Conservation (phyloP, 2,113 vertebrate species). For the Oreochromis niloticus region DNA sequence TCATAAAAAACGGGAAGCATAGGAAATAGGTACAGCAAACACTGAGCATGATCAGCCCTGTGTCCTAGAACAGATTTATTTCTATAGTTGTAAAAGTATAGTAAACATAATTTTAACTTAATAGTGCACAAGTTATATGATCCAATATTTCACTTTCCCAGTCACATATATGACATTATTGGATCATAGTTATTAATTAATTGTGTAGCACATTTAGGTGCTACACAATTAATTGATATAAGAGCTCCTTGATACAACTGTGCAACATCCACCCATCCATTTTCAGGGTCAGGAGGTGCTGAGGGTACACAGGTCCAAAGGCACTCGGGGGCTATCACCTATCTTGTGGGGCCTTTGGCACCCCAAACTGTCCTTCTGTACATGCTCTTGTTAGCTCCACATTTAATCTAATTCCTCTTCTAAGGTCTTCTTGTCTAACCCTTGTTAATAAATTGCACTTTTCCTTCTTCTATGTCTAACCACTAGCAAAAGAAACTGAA, state of each 20-base stretch:
- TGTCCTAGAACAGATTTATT: not conserved
- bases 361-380: not conserved
- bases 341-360: not conserved
- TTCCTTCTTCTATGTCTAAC: not conserved
- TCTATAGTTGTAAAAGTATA: not conserved
- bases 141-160: not conserved
- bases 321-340: not conserved
- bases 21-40: not conserved
- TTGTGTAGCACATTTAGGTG: too few relatives aligned
- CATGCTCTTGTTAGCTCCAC: not conserved
- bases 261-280: not conserved
- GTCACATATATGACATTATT: not conserved
- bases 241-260: not conserved
- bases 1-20: not conserved
- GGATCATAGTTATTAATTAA: not conserved
- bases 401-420: not conserved
- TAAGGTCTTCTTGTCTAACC: not conserved
- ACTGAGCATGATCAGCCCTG: not conserved
- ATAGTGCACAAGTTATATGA: not conserved
- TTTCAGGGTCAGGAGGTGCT: not conserved
- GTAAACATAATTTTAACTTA: not conserved
- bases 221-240: not conserved
- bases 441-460: not conserved
- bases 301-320: not conserved
- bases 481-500: not conserved